Conservation (phyloP, 2,888 invertebrate genomes). For the Notocelia uddmanniana region DNA sequence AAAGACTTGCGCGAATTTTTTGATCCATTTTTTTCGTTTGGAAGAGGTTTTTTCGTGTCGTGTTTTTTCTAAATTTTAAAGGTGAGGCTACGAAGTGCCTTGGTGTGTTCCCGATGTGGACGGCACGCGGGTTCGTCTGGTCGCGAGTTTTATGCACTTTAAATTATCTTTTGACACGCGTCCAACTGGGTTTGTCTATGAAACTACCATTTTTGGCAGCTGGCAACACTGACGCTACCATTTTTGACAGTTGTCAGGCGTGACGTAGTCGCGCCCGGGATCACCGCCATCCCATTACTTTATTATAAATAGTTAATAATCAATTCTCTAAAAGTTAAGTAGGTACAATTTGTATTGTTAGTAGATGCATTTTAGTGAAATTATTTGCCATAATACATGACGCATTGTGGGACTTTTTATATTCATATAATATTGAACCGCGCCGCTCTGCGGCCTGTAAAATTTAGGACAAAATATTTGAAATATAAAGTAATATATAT, state of each 20-base stretch:
- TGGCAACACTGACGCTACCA: conserved; percentile 40
- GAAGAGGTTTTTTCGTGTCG: conserved; percentile 77
- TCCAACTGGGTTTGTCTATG: conserved; percentile 37
- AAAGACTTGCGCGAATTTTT: conserved; percentile 84
- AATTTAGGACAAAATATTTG: conserved; percentile 52
- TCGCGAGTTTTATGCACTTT: conserved; percentile 24
- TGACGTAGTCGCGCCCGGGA: conserved; percentile 46
- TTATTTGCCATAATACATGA: conserved; percentile 61
- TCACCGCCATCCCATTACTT: conserved; percentile 43
- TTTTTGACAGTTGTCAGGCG: conserved; percentile 45
- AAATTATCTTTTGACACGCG: conserved; percentile 49
- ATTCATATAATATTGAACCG: conserved; percentile 42
- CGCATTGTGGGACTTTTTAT: conserved; percentile 59
- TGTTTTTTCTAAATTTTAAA: conserved; percentile 71
- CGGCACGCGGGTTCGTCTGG: conserved; percentile 50
- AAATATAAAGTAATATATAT: conserved; percentile 67
- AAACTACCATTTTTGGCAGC: conserved; percentile 25
- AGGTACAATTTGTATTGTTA: conserved; percentile 74
- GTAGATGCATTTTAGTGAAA: conserved; percentile 67
- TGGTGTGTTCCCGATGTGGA: conserved; percentile 65
- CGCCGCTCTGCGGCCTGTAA: conserved; percentile 30
- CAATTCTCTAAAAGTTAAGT: conserved; percentile 68
- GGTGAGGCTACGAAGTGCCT: conserved; percentile 80
- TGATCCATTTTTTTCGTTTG: conserved; percentile 79
- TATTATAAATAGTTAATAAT: conserved; percentile 47